These are phyloP conservation scores for Dryobates pubescens DNA, from an alignment of 2,797 vertebrate species.

Conservation along the genomic window DNA sequence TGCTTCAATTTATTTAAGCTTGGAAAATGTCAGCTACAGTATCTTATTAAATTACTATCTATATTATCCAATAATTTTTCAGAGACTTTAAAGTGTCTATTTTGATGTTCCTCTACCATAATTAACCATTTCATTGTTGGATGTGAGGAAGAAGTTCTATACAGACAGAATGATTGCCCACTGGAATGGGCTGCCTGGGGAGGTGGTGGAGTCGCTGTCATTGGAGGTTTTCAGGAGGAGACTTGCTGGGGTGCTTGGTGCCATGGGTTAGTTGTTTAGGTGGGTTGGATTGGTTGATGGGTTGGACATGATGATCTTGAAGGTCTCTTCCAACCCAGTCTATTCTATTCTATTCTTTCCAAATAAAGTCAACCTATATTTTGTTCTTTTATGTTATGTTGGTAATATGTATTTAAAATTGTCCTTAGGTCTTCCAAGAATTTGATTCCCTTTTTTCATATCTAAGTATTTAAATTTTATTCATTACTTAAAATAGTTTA, in stretches of 20 bases:
- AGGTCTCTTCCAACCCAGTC: no score
- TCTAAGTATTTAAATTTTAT: not conserved
- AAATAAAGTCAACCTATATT: not conserved
- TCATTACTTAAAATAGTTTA: not conserved
- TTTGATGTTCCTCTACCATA: not conserved
- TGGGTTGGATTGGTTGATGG: no score
- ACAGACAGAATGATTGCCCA: no score
- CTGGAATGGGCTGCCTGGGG: no score
- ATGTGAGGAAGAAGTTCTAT: no score
- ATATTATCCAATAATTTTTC: not conserved
- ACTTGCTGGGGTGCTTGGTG: no score
- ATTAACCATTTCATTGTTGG: not conserved
- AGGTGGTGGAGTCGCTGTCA: no score
- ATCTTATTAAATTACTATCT: not conserved
- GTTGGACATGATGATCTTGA: no score
- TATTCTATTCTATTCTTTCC: no score
- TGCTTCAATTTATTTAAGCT: not conserved
- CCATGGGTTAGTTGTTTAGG: no score
- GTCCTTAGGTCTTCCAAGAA: not conserved
- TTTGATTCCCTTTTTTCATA: not conserved
- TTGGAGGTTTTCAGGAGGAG: no score
- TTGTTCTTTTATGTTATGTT: not conserved
- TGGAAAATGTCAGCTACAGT: not conserved
- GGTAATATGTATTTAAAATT: not conserved
- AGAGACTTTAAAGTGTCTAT: not conserved